These are phyloP conservation scores for Oreocharis arfaki DNA, from an alignment of 2,113 vertebrate genomes.

Conservation along the genomic window DNA sequence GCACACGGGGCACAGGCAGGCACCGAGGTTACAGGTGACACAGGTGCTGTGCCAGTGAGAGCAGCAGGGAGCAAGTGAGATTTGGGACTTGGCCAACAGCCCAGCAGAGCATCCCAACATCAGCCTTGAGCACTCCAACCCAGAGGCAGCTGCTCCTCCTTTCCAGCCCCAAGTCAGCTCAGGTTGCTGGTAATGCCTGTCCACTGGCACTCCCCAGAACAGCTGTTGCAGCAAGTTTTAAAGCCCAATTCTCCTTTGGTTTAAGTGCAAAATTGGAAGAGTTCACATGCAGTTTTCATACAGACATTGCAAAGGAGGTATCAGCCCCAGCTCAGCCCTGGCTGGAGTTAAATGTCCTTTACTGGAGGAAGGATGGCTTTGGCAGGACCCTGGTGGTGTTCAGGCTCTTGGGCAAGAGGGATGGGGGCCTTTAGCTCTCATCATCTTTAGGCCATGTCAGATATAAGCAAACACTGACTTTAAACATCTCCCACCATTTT, in stretches of 20 bases:
- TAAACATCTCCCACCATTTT: not conserved
- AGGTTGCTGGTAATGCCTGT: not conserved
- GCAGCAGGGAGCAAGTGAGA: slow-evolving; percentile 11
- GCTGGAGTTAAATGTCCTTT: not conserved
- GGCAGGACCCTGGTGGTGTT: not conserved
- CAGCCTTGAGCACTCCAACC: not conserved
- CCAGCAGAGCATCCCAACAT: not conserved
- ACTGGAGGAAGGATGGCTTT: not conserved
- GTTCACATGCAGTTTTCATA: not conserved
- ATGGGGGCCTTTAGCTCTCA: not conserved
- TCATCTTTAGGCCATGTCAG: not conserved
- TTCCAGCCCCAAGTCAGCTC: not conserved
- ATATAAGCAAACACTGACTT: not conserved
- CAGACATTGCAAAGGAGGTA: not conserved
- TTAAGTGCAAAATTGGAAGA: not conserved
- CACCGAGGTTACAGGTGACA: not conserved
- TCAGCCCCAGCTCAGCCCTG: not conserved
- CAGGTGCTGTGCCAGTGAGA: not conserved
- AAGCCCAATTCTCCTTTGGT: slow-evolving; percentile 41
- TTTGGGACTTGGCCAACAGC: not conserved
- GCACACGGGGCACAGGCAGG: not conserved
- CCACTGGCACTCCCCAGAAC: not conserved
- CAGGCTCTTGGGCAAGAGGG: not conserved
- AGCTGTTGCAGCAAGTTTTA: not conserved
- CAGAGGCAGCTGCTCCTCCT: not conserved